phyloP scores from a whole-genome alignment of 2,113 vertebrate species.

The rat (Rattus norvegicus) region GRCr8 NC_086019.1:94789001-94789500 shows the following conservation, averaged over 20 bases:
- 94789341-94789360: background rate
- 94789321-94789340: background rate
- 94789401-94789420: background rate
- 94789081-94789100: too few relatives aligned
- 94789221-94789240: background rate
- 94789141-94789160: too few relatives aligned
- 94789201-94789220: too few relatives aligned
- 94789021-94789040: too few relatives aligned
- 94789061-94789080: too few relatives aligned
- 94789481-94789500: background rate
- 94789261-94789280: background rate
- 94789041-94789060: too few relatives aligned
- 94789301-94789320: background rate
- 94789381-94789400: background rate
- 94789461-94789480: background rate
- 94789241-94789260: background rate
- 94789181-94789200: too few relatives aligned
- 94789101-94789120: too few relatives aligned
- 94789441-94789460: background rate
- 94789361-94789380: background rate
- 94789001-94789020: background rate
- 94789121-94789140: too few relatives aligned
- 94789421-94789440: background rate
- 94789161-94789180: too few relatives aligned
- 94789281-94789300: background rate